Evolutionary conservation across 2,797 vertebrate genomes (phyloP), one percentile per base, ranked within the genome.

Genomic region (Coregonus suidteri): DNA sequence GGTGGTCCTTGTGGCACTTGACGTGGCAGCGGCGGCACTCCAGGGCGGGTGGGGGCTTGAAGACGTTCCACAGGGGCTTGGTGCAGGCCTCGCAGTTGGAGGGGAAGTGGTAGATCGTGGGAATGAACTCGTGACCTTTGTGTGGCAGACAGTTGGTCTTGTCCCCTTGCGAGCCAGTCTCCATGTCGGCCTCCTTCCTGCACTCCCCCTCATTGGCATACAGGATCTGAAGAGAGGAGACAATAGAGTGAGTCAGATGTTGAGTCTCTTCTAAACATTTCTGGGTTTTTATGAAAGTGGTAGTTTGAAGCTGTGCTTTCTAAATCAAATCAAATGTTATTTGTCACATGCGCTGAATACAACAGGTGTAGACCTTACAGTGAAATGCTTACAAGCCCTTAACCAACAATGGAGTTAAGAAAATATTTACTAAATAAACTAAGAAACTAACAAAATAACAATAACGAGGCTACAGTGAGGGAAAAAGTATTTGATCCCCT

Each of bases 41-140:
- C 30, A 99, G 92, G 71, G 98, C 98, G 51, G 97, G 94, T 1
- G 98, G 98, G 6, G 98, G 98, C 91, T 98, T 99, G 88, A 99
- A 99, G 76, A 99, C 97, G 84, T 99, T 96, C 98, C 98, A 99
- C 77, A 99, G 94, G 67, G 98, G 98, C 91, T 99, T 99, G 94
- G 98, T 81, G 91, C 98, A 99, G 80, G 98, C 98, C 93, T 99
- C 98, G 37, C 98, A 99, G 94, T 98, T 99, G 83, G 98, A 95
- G 69, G 98, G 98, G 82, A 99, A 99, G 93, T 99, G 98, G 93
- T 99, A 99, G 75, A 99, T 94, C 0, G 98, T 99, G 83, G 97
- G 98, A 90, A 99, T 99, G 91, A 99, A 99, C 91, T 99, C 98
- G 52, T 99, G 98, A 88, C 98, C 98, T 93, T 99, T 99, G 92